phyloP scores from a whole-genome alignment of 2,797 vertebrate genomes.

The Lagodon rhomboides region DNA sequence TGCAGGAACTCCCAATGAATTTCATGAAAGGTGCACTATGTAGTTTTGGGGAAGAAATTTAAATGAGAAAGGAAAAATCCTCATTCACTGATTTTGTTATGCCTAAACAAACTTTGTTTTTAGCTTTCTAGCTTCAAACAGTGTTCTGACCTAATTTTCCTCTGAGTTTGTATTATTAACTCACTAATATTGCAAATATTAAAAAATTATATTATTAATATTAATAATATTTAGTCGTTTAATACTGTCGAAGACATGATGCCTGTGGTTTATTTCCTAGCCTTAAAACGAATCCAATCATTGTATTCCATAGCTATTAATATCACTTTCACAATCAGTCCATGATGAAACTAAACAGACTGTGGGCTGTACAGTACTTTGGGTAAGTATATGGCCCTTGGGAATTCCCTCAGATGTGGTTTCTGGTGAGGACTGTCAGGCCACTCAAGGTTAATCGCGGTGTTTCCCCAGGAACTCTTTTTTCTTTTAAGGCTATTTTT shows the following conservation, averaged over 20 bases:
- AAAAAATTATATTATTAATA: no score
- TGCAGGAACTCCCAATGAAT: slow-evolving; percentile 23
- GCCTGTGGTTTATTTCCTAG: background rate
- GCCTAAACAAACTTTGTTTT: no score
- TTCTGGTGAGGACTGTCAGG: slow-evolving; percentile 5
- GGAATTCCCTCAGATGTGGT: slow-evolving; percentile 58
- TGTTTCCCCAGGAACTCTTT: slow-evolving; percentile 15
- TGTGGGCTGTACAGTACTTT: no score
- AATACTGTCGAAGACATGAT: background rate
- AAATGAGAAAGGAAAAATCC: no score
- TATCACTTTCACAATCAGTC: slow-evolving; percentile 2
- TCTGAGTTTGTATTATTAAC: no score
- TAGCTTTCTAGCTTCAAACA: no score
- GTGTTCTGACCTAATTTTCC: no score
- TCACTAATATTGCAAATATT: no score
- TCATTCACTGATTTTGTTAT: no score
- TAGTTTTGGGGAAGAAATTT: no score
- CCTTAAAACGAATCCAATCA: background rate
- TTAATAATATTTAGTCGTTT: no score
- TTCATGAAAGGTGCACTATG: no score
- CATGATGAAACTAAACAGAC: slow-evolving; percentile 5
- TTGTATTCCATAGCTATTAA: background rate
- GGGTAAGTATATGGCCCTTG: background rate
- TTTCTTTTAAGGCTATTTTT: background rate
- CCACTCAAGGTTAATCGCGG: background rate